A percentile compares a stretch with the other conserved stretches of the same genome.
Evolutionary conservation across 92 coral and sea anemone genomes (phyloP).

Genomic region (Phymanthus crucifer): DNA sequence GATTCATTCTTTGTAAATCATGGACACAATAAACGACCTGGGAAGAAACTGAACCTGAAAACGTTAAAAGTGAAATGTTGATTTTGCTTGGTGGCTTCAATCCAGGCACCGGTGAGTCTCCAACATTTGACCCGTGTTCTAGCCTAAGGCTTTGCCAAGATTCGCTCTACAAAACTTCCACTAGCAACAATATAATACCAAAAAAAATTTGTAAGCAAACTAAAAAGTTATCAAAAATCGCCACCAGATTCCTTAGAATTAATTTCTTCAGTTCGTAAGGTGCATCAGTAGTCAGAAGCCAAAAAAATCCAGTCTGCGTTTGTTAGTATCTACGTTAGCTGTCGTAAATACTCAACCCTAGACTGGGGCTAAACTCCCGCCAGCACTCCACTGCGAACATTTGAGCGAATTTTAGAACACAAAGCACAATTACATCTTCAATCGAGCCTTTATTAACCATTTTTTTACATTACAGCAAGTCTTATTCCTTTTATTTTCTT

Average conservation of each 20-base stretch:
- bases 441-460: neutral
- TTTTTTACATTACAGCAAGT: neutral
- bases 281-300: too few species aligned
- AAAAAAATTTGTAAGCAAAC: neutral
- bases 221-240: too few species aligned
- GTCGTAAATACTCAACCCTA: too few species aligned
- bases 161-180: neutral
- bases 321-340: too few species aligned
- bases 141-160: slow-evolving; percentile 8
- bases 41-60: slow-evolving; percentile 10
- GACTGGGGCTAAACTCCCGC: neutral
- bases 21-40: slow-evolving; percentile 41
- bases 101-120: slow-evolving; percentile 21
- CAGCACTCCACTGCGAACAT: neutral
- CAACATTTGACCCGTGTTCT: neutral
- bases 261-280: too few species aligned
- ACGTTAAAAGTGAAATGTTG: neutral
- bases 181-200: neutral
- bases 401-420: neutral
- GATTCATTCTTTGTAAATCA: slow-evolving; percentile 45
- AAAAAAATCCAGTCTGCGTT: too few species aligned
- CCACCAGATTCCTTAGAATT: neutral
- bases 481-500: neutral
- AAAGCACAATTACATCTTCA: neutral
- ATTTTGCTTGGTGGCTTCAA: neutral